Base-by-base conservation (phyloP, 2,113 vertebrate species). In the Hydrochoerus hydrochaeris region DNA sequence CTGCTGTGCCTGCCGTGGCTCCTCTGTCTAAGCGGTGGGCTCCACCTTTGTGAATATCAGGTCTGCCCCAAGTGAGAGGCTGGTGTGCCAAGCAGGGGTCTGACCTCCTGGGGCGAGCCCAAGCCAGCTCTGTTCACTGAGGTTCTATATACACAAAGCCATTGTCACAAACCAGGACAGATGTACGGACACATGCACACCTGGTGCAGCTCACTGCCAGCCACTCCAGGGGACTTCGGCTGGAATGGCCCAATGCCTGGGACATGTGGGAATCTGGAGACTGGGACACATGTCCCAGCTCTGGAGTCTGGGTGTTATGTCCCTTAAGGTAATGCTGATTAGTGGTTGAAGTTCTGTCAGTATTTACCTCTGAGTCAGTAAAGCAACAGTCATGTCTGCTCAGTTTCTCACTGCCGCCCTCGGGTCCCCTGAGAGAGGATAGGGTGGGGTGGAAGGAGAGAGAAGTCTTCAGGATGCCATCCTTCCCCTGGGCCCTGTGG, bases 161-260 rank as follows among this genome's bases (percentile, higher is more conserved):
- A 0, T 0, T 4, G 44, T 17, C 28, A 49, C 28, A 78, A 30
- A 30, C 26, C 28, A 32, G 0, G 19, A n/a, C 38, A 20, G 2
- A 17, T 12, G 9, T 17, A 49, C 4, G 0, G n/a, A 58, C 13
- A 20, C 13, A 10, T 0, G 0, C 0, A 7, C 0, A 1, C 8
- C 22, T 14, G 7, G 2, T 0, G 0, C 20, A 14, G 41, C 73
- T 44, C 8, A 8, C 0, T 0, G 0, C 4, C 14, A 14, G 2
- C 49, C 22, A 0, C 3, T 49, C 4, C 41, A 3, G 35, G 7
- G 8, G 19, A 3, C 6, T 3, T 1, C 10, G 1, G 9, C 22
- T 0, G 58, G 60, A 32, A 5, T 0, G 13, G 54, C 19, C 81
- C 0, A 54, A 26, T 2, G 1, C 30, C n/a, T 7, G 0, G 52